Conservation (phyloP, 1,140 invertebrate species). For the Vanessa tameamea region DNA sequence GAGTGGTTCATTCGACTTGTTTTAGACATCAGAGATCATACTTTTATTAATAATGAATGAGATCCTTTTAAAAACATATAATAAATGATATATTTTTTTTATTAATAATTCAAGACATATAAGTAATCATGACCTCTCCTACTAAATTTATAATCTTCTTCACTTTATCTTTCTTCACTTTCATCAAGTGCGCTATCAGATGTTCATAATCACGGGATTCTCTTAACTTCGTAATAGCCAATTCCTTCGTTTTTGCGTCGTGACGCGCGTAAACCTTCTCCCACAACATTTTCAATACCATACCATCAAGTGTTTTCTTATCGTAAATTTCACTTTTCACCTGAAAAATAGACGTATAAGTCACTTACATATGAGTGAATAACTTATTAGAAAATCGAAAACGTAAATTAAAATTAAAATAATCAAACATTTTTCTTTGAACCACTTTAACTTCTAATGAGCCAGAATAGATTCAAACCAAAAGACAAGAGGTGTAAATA, state of each 20-base stretch:
- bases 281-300: conserved; percentile 66
- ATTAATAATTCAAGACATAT: conserved; percentile 40
- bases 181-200: conserved; percentile 51
- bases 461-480: no score
- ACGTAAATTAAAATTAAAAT: no score
- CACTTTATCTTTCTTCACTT: conserved; percentile 57
- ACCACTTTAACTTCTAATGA: no score
- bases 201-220: conserved; percentile 53
- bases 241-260: conserved; percentile 53
- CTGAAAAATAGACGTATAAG: conserved; percentile 44
- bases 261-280: conserved; percentile 57
- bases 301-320: conserved; percentile 59
- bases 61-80: no score
- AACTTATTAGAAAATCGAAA: no score
- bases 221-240: conserved; percentile 58
- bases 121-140: conserved; percentile 60
- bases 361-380: neutral
- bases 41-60: no score
- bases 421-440: no score
- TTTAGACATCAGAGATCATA: no score
- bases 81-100: neutral
- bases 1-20: no score
- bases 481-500: no score
- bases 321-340: conserved; percentile 43
- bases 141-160: conserved; percentile 54